Conservation (phyloP, 35 echinoderm and acorn worm genomes). For the Ptychodera flava region DNA sequence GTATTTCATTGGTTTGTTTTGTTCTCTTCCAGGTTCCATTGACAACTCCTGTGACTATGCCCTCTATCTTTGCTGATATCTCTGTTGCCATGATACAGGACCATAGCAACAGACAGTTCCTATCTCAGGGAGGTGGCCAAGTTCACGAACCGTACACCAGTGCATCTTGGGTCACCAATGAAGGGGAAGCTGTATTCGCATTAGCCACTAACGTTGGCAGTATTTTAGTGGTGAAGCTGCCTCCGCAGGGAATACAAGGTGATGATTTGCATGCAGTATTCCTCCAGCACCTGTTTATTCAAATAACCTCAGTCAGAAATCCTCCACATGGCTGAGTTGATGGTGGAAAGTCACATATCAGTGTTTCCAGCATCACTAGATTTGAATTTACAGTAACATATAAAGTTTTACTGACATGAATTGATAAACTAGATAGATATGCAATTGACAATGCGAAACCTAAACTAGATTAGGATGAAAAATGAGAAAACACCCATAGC, state of each 20-base stretch:
- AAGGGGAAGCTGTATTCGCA: constrained; percentile 86
- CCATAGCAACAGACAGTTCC: constrained; percentile 67
- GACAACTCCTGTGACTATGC: constrained; percentile 4
- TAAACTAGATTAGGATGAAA: too few relatives aligned
- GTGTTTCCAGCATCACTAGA: too few relatives aligned
- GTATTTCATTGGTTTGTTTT: too few relatives aligned
- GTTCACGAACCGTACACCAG: constrained; percentile 73
- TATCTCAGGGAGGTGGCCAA: constrained; percentile 48
- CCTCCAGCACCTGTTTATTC: too few relatives aligned
- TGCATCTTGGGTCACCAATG: constrained; percentile 75
- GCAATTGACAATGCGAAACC: too few relatives aligned
- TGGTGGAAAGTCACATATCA: too few relatives aligned
- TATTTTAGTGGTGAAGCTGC: constrained; percentile 61
- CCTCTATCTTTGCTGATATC: constrained; percentile 86
- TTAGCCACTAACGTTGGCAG: constrained; percentile 58
- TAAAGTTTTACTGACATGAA: too few relatives aligned
- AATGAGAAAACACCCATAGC: too few relatives aligned
- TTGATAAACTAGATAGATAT: too few relatives aligned
- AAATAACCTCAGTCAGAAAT: too few relatives aligned
- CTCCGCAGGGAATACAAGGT: constrained; percentile 82
- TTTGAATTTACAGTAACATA: too few relatives aligned
- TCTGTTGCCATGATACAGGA: constrained; percentile 81
- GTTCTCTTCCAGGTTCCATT: not conserved
- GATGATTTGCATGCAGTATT: not conserved
- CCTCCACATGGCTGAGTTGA: too few relatives aligned